phyloP scores from a whole-genome alignment of 1,140 invertebrate species.

The Lanistes nyassanus region DNA sequence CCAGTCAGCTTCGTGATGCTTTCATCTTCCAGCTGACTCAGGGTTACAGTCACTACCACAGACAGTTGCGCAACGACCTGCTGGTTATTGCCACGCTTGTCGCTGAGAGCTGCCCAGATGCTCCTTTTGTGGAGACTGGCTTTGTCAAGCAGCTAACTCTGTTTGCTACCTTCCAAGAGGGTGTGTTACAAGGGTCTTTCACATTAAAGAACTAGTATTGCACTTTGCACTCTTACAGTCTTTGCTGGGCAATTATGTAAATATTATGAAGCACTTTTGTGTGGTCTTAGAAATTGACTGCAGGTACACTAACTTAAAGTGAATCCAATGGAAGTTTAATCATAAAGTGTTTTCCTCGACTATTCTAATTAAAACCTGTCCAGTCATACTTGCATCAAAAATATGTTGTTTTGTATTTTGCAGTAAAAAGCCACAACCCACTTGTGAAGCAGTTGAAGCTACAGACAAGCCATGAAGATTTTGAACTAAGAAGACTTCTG shows the following conservation, averaged over 20 bases:
- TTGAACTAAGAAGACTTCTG: constrained; percentile 67
- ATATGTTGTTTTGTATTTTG: constrained; percentile 21
- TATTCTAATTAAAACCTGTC: too few relatives aligned
- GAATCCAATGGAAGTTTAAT: too few relatives aligned
- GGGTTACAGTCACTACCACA: constrained; percentile 65
- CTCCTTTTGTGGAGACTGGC: constrained; percentile 67
- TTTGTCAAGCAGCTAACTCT: constrained; percentile 65
- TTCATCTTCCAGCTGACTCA: constrained; percentile 65
- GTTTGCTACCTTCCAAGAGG: constrained; percentile 67
- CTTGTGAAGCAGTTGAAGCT: constrained; percentile 66
- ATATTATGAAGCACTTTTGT: neutral
- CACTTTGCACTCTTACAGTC: neutral
- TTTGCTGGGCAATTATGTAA: neutral
- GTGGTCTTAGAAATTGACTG: too few relatives aligned
- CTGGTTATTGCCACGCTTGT: constrained; percentile 61
- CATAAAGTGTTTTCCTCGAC: too few relatives aligned
- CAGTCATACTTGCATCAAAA: neutral
- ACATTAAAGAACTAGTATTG: neutral
- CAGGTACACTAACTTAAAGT: too few relatives aligned
- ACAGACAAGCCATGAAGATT: constrained; percentile 65
- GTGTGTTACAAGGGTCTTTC: constrained; percentile 40
- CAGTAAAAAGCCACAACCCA: constrained; percentile 66
- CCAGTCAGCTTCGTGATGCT: constrained; percentile 64
- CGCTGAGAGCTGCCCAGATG: constrained; percentile 49
- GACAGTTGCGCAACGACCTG: constrained; percentile 66